Evolutionary conservation across 2,797 vertebrate genomes (phyloP).

Genomic region (Molothrus ater): DNA sequence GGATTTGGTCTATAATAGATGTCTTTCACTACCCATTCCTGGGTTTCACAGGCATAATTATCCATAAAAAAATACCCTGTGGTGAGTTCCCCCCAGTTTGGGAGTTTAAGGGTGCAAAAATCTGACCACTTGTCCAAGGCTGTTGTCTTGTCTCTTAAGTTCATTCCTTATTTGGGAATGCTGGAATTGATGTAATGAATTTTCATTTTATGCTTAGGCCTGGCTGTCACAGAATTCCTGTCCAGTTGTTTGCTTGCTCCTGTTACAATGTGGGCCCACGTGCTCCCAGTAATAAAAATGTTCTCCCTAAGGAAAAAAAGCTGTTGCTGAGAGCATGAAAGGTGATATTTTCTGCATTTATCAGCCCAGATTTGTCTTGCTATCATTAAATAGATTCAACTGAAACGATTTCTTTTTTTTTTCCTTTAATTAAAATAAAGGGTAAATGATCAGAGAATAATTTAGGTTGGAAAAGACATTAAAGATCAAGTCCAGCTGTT

Average conservation of each 20-base stretch:
- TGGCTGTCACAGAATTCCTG: neutral
- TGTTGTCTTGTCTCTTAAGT: neutral
- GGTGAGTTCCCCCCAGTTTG: rapidly evolving
- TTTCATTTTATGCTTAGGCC: neutral
- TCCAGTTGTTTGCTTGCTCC: neutral
- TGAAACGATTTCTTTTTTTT: neutral
- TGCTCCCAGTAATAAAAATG: neutral
- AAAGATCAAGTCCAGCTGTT: no score
- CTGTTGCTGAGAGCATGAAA: neutral
- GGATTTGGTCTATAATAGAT: neutral
- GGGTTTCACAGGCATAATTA: neutral
- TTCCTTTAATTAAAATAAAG: neutral
- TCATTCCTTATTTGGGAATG: neutral
- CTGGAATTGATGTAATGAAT: neutral
- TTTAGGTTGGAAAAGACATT: no score
- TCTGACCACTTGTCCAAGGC: neutral
- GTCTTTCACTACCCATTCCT: neutral
- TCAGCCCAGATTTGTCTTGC: neutral
- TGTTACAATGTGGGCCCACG: rapidly evolving
- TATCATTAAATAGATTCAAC: neutral
- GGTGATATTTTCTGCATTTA: neutral
- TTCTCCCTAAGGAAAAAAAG: neutral
- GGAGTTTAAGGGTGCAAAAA: neutral
- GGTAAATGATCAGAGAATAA: no score
- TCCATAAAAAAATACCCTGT: neutral